Evolutionary conservation across 2,888 invertebrate species (phyloP).

Genomic region (Lithophane socia): DNA sequence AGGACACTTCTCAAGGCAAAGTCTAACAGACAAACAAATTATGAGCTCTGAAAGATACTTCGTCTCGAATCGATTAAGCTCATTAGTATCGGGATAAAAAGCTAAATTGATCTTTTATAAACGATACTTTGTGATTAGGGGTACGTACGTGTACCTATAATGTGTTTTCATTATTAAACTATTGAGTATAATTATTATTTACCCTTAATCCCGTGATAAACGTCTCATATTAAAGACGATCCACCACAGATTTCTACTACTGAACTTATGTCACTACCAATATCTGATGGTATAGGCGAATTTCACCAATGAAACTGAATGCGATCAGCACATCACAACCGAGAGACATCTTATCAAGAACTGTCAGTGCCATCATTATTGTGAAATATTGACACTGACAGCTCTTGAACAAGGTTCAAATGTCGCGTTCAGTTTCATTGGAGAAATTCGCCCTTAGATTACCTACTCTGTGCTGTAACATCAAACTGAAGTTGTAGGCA

Average conservation of each 20-base stretch:
- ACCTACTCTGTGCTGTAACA: neutral
- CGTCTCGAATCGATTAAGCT: constrained; percentile 2
- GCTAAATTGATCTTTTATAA: constrained; percentile 8
- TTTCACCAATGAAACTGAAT: no score
- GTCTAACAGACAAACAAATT: constrained; percentile 9
- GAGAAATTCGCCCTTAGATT: neutral
- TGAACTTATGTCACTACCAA: no score
- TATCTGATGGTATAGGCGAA: neutral
- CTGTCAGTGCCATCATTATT: neutral
- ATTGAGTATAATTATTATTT: neutral
- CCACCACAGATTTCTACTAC: neutral
- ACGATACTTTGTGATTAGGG: neutral
- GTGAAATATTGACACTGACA: no score
- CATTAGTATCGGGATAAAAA: constrained; percentile 12
- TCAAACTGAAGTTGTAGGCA: neutral
- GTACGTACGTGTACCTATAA: neutral
- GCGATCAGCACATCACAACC: neutral
- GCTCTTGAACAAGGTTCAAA: neutral
- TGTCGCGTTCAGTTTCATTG: neutral
- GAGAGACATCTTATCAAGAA: neutral
- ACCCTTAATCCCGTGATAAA: neutral
- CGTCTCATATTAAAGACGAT: neutral
- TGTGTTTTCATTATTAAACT: neutral
- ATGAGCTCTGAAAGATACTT: constrained; percentile 6
- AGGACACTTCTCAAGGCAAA: neutral